These are phyloP conservation scores for Aratinga solstitialis DNA, from an alignment of 2,797 vertebrate genomes.

Conservation along the genomic window DNA sequence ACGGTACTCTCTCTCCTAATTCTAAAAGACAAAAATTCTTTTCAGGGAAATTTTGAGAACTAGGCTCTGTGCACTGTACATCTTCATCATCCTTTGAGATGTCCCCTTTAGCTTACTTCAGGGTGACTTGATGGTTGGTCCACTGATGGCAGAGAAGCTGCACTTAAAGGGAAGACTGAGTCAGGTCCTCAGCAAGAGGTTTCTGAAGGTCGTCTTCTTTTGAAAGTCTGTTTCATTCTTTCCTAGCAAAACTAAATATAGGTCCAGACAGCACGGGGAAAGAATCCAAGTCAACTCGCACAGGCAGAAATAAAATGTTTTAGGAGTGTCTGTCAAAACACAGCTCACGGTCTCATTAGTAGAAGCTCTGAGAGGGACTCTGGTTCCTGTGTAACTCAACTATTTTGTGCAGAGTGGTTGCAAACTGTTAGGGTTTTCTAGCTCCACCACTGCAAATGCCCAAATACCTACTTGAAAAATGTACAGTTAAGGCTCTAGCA, in stretches of 20 bases:
- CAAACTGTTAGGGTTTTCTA: neutral
- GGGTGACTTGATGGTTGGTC: neutral
- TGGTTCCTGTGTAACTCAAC: neutral
- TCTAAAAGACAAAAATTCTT: neutral
- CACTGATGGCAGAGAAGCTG: rapidly evolving
- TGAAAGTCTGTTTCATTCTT: neutral
- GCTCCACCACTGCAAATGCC: neutral
- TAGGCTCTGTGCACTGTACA: neutral
- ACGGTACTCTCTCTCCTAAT: neutral
- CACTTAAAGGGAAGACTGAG: neutral
- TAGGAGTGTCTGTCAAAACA: neutral
- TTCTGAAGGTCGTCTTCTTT: neutral
- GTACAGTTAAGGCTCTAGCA: neutral
- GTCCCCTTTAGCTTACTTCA: neutral
- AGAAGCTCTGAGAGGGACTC: neutral
- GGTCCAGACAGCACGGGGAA: neutral
- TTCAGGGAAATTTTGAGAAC: neutral
- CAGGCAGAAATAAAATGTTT: neutral
- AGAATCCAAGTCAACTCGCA: neutral
- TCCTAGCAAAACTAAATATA: conserved; percentile 11
- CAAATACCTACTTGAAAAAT: neutral
- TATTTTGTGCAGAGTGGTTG: neutral
- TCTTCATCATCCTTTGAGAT: neutral
- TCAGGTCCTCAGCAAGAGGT: neutral
- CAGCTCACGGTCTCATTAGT: neutral